Conservation (phyloP, 2,888 invertebrate species). For the Nomada fucata region DNA sequence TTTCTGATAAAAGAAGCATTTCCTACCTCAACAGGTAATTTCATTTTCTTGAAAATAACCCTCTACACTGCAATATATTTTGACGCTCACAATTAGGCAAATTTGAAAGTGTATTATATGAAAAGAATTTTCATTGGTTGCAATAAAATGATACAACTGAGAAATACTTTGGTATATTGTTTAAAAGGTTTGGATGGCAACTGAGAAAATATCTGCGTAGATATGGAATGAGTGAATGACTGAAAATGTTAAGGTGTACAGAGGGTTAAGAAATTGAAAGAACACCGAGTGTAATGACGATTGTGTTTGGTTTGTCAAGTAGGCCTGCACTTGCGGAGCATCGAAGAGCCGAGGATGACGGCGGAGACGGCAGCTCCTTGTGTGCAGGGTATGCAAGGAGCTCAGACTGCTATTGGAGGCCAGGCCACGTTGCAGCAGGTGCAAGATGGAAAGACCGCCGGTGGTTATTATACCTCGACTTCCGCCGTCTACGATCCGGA, state of each 20-base stretch:
- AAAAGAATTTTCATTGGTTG: no score
- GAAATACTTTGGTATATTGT: no score
- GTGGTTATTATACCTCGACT: conserved; percentile 76
- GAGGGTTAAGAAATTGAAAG: background rate
- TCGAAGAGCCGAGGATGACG: conserved; percentile 91
- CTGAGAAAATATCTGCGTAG: no score
- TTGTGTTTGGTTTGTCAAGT: conserved; percentile 66
- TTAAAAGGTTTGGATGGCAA: no score
- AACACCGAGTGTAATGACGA: conserved; percentile 9
- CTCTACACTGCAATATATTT: no score
- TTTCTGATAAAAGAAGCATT: no score
- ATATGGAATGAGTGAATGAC: no score
- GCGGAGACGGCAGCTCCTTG: conserved; percentile 88
- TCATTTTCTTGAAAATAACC: no score
- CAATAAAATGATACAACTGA: no score
- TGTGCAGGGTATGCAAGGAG: conserved; percentile 89
- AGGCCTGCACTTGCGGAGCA: conserved; percentile 94
- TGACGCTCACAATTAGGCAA: no score
- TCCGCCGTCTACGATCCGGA: conserved; percentile 90
- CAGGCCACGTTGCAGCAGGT: conserved; percentile 77
- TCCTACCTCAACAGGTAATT: no score
- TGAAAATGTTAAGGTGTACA: background rate
- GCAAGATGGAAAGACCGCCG: conserved; percentile 76
- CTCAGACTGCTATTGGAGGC: conserved; percentile 80
- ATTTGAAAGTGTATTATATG: no score